These are phyloP conservation scores for Euura saliciscinereae DNA, from an alignment of 1,140 invertebrate genomes.

Conservation along the genomic window DNA sequence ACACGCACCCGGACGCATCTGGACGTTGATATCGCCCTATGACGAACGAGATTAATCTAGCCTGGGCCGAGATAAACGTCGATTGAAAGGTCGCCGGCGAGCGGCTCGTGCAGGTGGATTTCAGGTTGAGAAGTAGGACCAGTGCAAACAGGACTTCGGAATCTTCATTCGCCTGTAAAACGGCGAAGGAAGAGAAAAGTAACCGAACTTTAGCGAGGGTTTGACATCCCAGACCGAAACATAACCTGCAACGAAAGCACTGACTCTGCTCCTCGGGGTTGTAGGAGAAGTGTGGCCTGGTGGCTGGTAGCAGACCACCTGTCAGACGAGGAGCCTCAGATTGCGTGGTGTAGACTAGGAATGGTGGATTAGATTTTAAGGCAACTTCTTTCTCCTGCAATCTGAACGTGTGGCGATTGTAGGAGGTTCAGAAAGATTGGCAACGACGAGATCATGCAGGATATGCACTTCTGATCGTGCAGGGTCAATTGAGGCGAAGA, in stretches of 20 bases:
- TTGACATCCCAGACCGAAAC: not conserved
- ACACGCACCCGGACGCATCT: not conserved
- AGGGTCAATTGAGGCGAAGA: not conserved
- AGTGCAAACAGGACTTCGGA: too few species aligned
- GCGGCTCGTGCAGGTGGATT: not conserved
- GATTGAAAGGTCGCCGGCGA: not conserved
- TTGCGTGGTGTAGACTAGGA: not conserved
- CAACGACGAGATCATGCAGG: too few species aligned
- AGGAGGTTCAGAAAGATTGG: too few species aligned
- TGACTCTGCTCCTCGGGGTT: not conserved
- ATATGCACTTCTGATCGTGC: not conserved
- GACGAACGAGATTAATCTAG: not conserved
- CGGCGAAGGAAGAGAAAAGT: not conserved
- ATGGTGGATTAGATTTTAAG: too few species aligned
- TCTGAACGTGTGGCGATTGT: too few species aligned
- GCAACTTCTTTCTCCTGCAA: too few species aligned
- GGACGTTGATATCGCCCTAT: not conserved
- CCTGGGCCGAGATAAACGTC: not conserved
- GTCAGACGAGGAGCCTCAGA: not conserved
- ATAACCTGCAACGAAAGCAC: too few species aligned
- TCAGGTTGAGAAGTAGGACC: not conserved
- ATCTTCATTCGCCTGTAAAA: too few species aligned
- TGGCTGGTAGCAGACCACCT: slow-evolving; percentile 1
- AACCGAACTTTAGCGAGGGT: not conserved
- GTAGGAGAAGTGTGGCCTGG: not conserved